Conservation (phyloP, 2,113 vertebrate genomes). For the Reinhardtius hippoglossoides region DNA sequence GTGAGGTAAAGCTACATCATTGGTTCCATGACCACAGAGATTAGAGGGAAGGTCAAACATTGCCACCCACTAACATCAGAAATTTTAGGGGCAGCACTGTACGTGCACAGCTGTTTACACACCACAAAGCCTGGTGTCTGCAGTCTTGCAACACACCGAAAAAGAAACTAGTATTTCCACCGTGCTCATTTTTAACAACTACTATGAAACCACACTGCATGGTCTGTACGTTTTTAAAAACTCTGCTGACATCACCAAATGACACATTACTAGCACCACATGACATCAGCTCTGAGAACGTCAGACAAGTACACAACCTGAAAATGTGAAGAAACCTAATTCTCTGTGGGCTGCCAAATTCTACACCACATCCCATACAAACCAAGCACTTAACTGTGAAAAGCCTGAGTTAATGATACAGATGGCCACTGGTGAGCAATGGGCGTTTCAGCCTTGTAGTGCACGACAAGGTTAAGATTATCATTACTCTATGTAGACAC, state of each 20-base stretch:
- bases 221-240: slow-evolving; percentile 30
- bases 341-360: slow-evolving; percentile 76
- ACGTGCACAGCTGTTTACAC: slow-evolving; percentile 45
- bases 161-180: slow-evolving; percentile 44
- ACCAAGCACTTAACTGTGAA: slow-evolving; percentile 76
- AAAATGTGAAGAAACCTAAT: slow-evolving; percentile 62
- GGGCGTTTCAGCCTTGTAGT: slow-evolving; percentile 38
- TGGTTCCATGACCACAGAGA: slow-evolving; percentile 40
- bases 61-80: slow-evolving; percentile 25
- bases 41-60: slow-evolving; percentile 19
- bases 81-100: slow-evolving; percentile 18
- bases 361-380: slow-evolving; percentile 73
- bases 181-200: slow-evolving; percentile 20
- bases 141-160: slow-evolving; percentile 10
- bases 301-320: slow-evolving; percentile 29
- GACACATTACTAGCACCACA: slow-evolving; percentile 46
- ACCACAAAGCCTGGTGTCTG: slow-evolving; percentile 15
- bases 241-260: slow-evolving; percentile 58
- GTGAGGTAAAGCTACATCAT: slow-evolving; percentile 1
- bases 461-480: slow-evolving; percentile 41
- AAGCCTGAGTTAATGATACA: slow-evolving; percentile 74
- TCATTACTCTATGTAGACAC: slow-evolving; percentile 38
- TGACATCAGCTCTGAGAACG: slow-evolving; percentile 65
- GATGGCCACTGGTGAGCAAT: slow-evolving; percentile 29
- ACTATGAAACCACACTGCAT: slow-evolving; percentile 11